Evolutionary conservation across 2,888 invertebrate species (phyloP).

Genomic region (Gibbula magus): DNA sequence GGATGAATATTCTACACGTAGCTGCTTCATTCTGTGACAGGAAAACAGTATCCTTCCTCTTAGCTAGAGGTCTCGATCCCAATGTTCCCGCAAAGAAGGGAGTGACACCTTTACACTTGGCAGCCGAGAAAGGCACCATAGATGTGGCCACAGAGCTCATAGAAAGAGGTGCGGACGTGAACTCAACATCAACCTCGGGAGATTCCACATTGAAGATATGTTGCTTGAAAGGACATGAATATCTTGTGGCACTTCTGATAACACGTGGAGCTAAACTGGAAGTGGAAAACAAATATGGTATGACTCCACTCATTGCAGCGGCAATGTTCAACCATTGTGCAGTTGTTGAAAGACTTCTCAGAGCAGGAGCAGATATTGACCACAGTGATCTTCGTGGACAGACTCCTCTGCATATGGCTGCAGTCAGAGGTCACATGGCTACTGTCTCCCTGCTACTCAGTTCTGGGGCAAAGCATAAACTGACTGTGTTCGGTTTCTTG

Average conservation of each 20-base stretch:
- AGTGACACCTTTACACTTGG: background rate
- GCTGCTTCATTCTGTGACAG: background rate
- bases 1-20: background rate
- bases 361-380: background rate
- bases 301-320: background rate
- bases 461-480: background rate
- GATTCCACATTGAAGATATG: background rate
- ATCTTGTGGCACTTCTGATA: background rate
- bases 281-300: background rate
- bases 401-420: background rate
- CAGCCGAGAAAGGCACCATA: background rate
- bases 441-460: background rate
- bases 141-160: background rate
- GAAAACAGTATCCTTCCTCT: background rate
- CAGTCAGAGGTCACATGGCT: background rate
- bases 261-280: background rate
- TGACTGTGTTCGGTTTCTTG: background rate
- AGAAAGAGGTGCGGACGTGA: background rate
- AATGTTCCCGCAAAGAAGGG: background rate
- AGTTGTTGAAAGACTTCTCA: background rate
- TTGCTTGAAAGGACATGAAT: background rate
- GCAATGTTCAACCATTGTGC: background rate
- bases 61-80: background rate
- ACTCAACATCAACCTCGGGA: background rate
- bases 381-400: background rate